Evolutionary conservation across 1,140 invertebrate species (phyloP), one percentile per base, ranked within the genome.

Genomic region (Thaumatotibia leucotreta): DNA sequence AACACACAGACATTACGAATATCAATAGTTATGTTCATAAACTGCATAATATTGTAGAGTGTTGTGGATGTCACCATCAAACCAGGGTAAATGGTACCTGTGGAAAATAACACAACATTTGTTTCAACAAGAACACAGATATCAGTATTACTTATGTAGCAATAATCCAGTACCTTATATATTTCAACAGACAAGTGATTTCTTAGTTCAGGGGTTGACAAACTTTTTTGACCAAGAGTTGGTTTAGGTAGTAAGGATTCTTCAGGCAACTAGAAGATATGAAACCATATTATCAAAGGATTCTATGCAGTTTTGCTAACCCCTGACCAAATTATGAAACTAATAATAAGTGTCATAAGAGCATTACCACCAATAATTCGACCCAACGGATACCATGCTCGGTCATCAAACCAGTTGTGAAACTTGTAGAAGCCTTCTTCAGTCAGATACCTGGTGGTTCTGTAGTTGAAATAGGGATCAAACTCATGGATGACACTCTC

Each of bases 401-500:
- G 89, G 86, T 99, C 98, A 93, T 99, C 98, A 93, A 99, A 99
- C 98, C 98, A 99, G 90, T 99, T 99, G 87, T 99, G 97, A 90
- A 99, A 99, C 67, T 95, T 96, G 91, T 99, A 99, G 88, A 99
- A 99, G 1, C 98, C 98, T 92, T 99, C 96, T 89, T 99, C 98
- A 2, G 97, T 94, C 63, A 99, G 92, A 87, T 95, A 99, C 73
- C 97, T 95, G 9, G 98, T 99, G 33, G 98, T 99, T 77, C 98
- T 94, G 88, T 99, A 99, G 92, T 99, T 99, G 85, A 99, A 99
- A 85, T 99, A 99, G 0, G 98, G 98, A 95, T 99, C 98, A 92
- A 99, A 99, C 91, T 99, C 98, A 92, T 99, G 98, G 78, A 99
- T 99, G 4, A 99, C 98, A 90, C 97, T 98, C 90, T 99, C 98